Evolutionary conservation across 2,113 vertebrate genomes (phyloP).

Genomic region (Catharus fuscescens): DNA sequence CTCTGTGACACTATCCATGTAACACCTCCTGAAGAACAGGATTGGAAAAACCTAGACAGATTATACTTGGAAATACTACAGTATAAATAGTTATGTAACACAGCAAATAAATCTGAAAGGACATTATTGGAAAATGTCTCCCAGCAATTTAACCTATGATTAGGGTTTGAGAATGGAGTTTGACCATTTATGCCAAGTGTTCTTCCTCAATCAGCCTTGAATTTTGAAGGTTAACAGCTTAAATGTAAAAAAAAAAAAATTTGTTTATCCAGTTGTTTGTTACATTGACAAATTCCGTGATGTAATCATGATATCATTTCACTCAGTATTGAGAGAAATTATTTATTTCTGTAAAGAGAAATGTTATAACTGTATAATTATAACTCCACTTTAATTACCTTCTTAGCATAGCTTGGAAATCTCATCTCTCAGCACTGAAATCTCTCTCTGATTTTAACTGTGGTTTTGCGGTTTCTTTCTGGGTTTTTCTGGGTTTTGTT

Average conservation of each 20-base stretch:
- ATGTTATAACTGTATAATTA: neutral
- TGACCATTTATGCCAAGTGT: neutral
- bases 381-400: neutral
- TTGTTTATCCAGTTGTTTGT: neutral
- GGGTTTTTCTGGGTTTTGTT: no score
- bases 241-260: neutral
- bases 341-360: neutral
- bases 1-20: neutral
- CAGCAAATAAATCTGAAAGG: neutral
- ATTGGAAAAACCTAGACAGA: neutral
- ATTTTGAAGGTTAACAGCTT: neutral
- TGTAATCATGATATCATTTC: neutral
- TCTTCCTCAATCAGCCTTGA: neutral
- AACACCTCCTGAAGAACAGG: neutral
- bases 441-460: neutral
- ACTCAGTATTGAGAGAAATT: neutral
- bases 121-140: neutral
- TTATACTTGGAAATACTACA: neutral
- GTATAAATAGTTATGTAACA: neutral
- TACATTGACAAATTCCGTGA: neutral
- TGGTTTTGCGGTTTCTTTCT: neutral
- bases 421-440: neutral
- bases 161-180: neutral
- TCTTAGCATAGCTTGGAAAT: neutral
- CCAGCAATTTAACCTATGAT: neutral